Percentiles rank a stretch among this genome's conserved stretches.
phyloP scores from a whole-genome alignment of 2,888 invertebrate species.

The Melieria omissa region DNA sequence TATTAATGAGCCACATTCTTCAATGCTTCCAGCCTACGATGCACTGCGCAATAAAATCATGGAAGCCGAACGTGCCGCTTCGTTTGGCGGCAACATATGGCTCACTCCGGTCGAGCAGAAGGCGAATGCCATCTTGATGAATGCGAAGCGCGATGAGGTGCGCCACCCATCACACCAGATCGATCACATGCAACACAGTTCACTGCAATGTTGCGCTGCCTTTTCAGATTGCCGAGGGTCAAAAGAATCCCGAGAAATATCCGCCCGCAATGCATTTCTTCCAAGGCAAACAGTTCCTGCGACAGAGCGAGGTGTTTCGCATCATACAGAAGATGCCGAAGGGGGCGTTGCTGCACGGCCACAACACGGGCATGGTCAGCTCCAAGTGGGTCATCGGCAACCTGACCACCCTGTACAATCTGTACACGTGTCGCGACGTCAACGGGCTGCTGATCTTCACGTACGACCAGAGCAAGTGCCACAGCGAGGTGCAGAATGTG shows the following conservation, averaged over 20 bases:
- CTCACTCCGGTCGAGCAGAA: constrained; percentile 62
- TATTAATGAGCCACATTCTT: background rate
- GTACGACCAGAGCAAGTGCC: constrained; percentile 58
- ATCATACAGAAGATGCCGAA: constrained; percentile 73
- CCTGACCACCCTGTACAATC: constrained; percentile 68
- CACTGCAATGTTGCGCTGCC: background rate
- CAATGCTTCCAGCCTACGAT: constrained; percentile 58
- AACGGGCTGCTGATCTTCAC: constrained; percentile 63
- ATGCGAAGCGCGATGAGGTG: constrained; percentile 63
- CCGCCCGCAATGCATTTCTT: constrained; percentile 72
- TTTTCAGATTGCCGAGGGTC: constrained; percentile 55
- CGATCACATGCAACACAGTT: background rate
- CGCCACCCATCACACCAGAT: background rate
- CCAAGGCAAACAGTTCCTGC: constrained; percentile 68
- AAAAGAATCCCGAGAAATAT: constrained; percentile 67
- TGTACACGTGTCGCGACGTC: constrained; percentile 61
- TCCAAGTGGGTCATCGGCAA: constrained; percentile 69
- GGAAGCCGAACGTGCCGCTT: constrained; percentile 59
- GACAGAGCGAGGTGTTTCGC: constrained; percentile 71
- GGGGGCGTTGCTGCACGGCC: constrained; percentile 72
- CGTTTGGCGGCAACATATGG: constrained; percentile 62
- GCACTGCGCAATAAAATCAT: constrained; percentile 63
- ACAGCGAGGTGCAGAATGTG: constrained; percentile 64
- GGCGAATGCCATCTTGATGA: constrained; percentile 65
- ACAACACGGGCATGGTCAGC: constrained; percentile 70